Conservation (phyloP, 2,888 invertebrate genomes). For the Sepiola atlantica region DNA sequence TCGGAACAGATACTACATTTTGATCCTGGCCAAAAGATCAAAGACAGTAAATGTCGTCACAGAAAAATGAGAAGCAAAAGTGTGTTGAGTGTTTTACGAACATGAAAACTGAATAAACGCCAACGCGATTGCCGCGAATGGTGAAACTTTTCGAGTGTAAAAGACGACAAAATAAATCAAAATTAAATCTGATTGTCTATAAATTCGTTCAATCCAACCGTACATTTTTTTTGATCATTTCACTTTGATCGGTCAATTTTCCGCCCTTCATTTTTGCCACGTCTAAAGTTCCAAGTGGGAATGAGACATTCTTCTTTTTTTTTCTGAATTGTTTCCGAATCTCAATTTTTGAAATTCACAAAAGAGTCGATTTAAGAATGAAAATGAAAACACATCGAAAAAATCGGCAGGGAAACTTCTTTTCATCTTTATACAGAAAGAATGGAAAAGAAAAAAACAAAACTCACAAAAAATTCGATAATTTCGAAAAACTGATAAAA, state of each 20-base stretch:
- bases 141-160: background rate
- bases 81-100: background rate
- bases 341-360: background rate
- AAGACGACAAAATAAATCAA: background rate
- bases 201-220: background rate
- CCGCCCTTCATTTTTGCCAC: background rate
- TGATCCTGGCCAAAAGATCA: no score
- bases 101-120: background rate
- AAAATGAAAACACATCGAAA: background rate
- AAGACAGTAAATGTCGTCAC: no score
- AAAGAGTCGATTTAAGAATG: background rate
- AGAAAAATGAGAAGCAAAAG: no score
- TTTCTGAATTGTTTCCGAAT: background rate
- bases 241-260: background rate
- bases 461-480: no score
- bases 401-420: no score
- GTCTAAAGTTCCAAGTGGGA: background rate
- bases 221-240: background rate
- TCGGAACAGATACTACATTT: no score
- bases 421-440: no score
- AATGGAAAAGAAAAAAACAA: no score
- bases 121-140: background rate
- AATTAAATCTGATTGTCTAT: background rate
- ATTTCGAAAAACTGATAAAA: no score
- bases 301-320: background rate